Evolutionary conservation across 2,888 invertebrate genomes (phyloP).

Genomic region (Drosophila nigricruria): DNA sequence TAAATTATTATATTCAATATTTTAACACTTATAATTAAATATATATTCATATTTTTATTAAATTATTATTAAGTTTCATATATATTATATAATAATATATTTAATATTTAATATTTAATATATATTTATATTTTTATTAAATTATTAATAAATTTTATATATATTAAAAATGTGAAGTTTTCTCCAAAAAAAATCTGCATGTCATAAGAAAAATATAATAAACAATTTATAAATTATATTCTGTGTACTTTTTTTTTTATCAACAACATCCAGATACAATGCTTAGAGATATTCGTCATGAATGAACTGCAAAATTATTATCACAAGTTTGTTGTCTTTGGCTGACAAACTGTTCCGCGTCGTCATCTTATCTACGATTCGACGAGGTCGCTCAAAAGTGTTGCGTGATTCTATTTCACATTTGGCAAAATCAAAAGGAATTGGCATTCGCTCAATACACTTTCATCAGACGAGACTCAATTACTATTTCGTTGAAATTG

Average conservation of each 20-base stretch:
- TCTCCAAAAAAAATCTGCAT: too few species aligned
- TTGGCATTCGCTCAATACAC: too few species aligned
- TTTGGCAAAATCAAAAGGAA: neutral
- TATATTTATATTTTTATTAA: too few species aligned
- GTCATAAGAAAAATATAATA: neutral
- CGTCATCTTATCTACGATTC: neutral
- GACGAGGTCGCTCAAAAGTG: neutral
- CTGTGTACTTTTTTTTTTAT: neutral
- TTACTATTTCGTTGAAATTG: constrained; percentile 21
- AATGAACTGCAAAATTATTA: constrained; percentile 1
- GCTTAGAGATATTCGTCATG: neutral
- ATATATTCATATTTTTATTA: too few species aligned
- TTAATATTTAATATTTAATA: too few species aligned
- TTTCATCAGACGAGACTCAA: neutral
- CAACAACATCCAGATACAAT: neutral
- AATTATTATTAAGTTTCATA: neutral
- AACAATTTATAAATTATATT: neutral
- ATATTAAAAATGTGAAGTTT: too few species aligned
- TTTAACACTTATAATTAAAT: too few species aligned
- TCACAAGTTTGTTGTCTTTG: neutral
- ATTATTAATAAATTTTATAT: neutral
- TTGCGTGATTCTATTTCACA: neutral
- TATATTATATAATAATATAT: neutral
- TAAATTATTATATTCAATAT: too few species aligned
- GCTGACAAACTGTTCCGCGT: neutral